Conservation (phyloP, 2,113 vertebrate genomes). For the Formicarius rufipectus region DNA sequence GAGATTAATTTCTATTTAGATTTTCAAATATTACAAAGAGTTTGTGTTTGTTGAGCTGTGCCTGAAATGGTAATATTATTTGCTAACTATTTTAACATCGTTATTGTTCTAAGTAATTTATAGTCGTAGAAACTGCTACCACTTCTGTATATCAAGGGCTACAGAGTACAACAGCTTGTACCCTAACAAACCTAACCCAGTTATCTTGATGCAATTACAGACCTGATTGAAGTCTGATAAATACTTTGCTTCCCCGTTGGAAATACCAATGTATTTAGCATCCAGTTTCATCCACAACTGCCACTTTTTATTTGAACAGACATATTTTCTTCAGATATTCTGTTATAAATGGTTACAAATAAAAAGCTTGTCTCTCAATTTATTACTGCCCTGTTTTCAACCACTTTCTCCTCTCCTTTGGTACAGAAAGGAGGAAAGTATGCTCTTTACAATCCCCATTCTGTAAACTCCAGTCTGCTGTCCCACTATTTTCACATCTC, state of each 20-base stretch:
- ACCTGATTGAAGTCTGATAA: not conserved
- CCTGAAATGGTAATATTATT: not conserved
- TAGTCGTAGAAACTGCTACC: not conserved
- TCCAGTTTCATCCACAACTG: not conserved
- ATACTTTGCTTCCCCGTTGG: not conserved
- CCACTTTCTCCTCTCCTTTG: not conserved
- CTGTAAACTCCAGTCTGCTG: not conserved
- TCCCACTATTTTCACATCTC: not conserved
- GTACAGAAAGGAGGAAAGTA: not conserved
- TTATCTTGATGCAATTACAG: not conserved
- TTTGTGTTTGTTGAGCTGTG: not conserved
- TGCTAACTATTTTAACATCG: not conserved
- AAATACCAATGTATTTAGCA: not conserved
- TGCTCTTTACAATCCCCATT: not conserved
- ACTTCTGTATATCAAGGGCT: not conserved
- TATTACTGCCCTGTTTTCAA: not conserved
- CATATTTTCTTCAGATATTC: not conserved
- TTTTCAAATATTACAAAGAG: not conserved
- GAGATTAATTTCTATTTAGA: not conserved
- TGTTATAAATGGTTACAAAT: not conserved
- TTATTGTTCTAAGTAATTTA: not conserved
- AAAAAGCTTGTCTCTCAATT: not conserved
- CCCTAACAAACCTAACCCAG: not conserved
- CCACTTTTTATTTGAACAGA: not conserved
- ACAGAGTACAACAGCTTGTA: not conserved